Conservation (phyloP, 2,113 vertebrate species). For the Sterrhoptilus dennistouni region DNA sequence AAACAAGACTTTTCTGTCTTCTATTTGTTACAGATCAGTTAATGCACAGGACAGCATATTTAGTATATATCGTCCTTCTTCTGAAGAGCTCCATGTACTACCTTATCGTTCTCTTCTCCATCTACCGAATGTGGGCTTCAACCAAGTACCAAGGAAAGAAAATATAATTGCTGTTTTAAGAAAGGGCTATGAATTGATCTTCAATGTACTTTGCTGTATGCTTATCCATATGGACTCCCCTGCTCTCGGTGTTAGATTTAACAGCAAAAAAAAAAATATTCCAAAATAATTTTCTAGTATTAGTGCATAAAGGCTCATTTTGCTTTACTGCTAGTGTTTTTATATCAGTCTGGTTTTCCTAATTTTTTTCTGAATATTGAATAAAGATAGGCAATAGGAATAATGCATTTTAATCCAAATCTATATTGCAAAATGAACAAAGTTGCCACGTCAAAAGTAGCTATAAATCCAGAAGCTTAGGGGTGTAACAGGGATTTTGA, state of each 20-base stretch:
- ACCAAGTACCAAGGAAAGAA: not conserved
- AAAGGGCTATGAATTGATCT: not conserved
- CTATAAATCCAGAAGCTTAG: not conserved
- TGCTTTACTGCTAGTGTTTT: not conserved
- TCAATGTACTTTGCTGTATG: not conserved
- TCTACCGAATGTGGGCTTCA: not conserved
- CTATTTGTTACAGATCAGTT: conserved; percentile 24
- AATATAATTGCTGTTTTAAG: not conserved
- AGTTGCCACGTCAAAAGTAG: not conserved
- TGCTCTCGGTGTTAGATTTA: not conserved
- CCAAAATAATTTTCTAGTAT: not conserved
- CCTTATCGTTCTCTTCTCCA: not conserved
- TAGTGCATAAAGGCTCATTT: not conserved
- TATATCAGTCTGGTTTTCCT: not conserved
- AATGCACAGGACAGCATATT: conserved; percentile 37
- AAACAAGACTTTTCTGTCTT: not conserved
- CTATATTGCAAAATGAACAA: not conserved
- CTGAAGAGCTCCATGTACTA: conserved; percentile 68
- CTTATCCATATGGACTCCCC: not conserved
- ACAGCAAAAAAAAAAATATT: not conserved
- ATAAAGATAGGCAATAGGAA: not conserved
- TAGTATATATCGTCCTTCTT: conserved; percentile 66
- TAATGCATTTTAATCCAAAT: not conserved
- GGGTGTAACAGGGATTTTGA: not conserved
- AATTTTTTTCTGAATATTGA: not conserved